phyloP scores from a whole-genome alignment of 1,140 invertebrate species.

The Parapsyche elsis region DNA sequence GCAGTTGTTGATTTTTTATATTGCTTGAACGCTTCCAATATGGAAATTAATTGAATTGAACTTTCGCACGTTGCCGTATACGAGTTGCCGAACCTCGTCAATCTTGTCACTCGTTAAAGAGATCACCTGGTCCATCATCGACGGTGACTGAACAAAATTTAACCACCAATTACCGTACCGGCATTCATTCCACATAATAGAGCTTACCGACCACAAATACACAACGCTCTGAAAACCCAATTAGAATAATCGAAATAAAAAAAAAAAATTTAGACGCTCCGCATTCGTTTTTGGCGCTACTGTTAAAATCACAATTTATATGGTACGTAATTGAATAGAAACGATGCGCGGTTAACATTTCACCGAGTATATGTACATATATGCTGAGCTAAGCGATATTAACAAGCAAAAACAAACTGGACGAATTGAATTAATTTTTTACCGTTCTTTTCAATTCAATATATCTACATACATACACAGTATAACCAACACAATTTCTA shows the following conservation, averaged over 20 bases:
- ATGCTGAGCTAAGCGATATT: conserved; percentile 17
- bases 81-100: conserved; percentile 27
- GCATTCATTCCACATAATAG: conserved; percentile 46
- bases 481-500: no score
- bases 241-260: conserved; percentile 34
- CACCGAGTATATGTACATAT: not conserved
- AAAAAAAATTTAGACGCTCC: conserved; percentile 21
- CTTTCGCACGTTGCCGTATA: not conserved
- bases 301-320: conserved; percentile 14
- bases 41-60: no score
- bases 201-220: conserved; percentile 18
- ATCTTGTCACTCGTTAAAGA: conserved; percentile 55
- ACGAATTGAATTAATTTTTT: not conserved
- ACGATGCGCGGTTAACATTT: conserved; percentile 9
- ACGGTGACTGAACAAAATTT: conserved; percentile 55
- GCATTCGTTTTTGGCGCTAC: conserved; percentile 12
- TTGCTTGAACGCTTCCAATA: no score
- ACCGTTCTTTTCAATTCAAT: no score
- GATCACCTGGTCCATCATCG: conserved; percentile 53
- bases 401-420: conserved; percentile 31
- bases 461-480: no score
- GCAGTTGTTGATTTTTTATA: no score
- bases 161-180: conserved; percentile 48
- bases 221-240: conserved; percentile 45
- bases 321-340: conserved; percentile 23